Percentiles rank a stretch among this genome's conserved stretches.
These are phyloP conservation scores for Apotomis capreana DNA, from an alignment of 2,888 invertebrate species.

Conservation along the genomic window DNA sequence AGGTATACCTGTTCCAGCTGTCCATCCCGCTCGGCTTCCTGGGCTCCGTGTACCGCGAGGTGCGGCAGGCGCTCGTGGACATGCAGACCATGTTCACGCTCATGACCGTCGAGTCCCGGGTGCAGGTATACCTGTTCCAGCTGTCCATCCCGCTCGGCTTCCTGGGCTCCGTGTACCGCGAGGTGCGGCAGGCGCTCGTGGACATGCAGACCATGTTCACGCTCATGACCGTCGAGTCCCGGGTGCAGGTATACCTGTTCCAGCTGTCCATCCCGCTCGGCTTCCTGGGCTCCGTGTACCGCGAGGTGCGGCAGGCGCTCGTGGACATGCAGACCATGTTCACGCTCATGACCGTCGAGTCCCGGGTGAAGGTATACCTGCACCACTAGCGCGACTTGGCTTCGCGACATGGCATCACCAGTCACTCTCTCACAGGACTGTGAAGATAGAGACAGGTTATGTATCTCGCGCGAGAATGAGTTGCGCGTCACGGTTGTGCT, in stretches of 20 bases:
- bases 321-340: conserved; percentile 99
- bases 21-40: conserved; percentile 98
- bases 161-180: conserved; percentile 97
- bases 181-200: conserved; percentile 97
- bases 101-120: conserved; percentile 92
- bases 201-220: conserved; percentile 99
- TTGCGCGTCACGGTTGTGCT: too few species aligned
- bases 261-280: conserved; percentile 98
- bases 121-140: conserved; percentile 86
- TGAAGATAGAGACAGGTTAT: too few species aligned
- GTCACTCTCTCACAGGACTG: too few species aligned
- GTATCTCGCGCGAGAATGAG: too few species aligned
- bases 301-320: conserved; percentile 98
- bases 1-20: too few species aligned
- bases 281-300: conserved; percentile 98
- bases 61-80: conserved; percentile 97
- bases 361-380: conserved; percentile 86
- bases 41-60: conserved; percentile 98
- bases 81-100: conserved; percentile 99
- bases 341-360: conserved; percentile 94
- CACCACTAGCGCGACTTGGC: too few species aligned
- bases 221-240: conserved; percentile 93
- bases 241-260: conserved; percentile 85
- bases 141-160: conserved; percentile 98
- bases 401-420: too few species aligned